Evolutionary conservation across 2,888 invertebrate genomes (phyloP), one percentile per base, ranked within the genome.

Genomic region (Torymus tubicola): DNA sequence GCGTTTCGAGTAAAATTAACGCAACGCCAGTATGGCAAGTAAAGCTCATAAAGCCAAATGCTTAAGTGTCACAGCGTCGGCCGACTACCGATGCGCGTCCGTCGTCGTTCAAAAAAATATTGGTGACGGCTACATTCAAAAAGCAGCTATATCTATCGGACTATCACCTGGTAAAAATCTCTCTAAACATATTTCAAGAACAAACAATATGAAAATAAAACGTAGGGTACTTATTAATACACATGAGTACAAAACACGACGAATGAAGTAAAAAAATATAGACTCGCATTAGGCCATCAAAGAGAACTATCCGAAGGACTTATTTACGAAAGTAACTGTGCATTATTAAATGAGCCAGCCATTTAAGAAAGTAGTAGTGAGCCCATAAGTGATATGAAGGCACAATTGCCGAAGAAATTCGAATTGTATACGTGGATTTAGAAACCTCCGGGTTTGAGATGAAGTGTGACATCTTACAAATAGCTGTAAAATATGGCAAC

Each of bases 371-470:
- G 5, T 12, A 14, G 14, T 10, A 57, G 2, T 31, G 11, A 60
- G 13, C 14, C 12, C 13, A 11, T 63, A 3, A 53, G 14, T 50
- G 72, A 14, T 18, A 72, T 11, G 72, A 61, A 52, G 42, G 61
- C 11, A 18, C 72, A 2, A 53, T 1, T 8, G 24, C 61, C 14
- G 50, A 72, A 61, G 21, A 50, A 50, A 50, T 18, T 52, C 21
- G 21, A 3, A 61, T 72, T 52, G 63, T 72, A 63, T 61, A 61
- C 50, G 12, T 84, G 11, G 82, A 83, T 68, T 53, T 84, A 14
- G 83, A 84, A 60, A 83, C 83, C 3, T 24, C 24, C 24, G 24
- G 24, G 2, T 24, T 24, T 24, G 2, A 24, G 24, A 24, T 2
- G 24, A 24, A 24, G 2, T 24, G 3, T 24, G 24, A 24, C 24